Evolutionary conservation across 2,113 vertebrate species (phyloP).

Genomic region (Saiga tatarica): DNA sequence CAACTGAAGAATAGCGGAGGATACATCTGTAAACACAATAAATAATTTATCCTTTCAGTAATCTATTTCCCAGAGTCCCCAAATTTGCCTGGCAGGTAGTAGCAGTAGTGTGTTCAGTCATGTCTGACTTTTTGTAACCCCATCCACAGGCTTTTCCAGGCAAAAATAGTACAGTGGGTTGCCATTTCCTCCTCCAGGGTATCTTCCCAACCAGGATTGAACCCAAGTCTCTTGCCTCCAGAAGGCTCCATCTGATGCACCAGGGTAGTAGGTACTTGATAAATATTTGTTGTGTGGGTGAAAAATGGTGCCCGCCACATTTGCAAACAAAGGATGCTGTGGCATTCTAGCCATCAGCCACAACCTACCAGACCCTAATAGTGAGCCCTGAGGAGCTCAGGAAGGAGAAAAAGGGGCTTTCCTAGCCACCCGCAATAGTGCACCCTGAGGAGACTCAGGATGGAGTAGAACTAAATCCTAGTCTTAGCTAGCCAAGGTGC

Average conservation of each 20-base stretch:
- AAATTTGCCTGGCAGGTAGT: not conserved
- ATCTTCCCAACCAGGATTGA: not conserved
- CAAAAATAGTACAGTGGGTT: not conserved
- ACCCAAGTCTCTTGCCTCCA: not conserved
- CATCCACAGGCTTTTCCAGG: not conserved
- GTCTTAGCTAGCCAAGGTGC: not conserved
- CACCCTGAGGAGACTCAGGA: not conserved
- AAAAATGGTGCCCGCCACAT: not conserved
- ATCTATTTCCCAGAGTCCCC: not conserved
- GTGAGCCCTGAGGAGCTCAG: too few species aligned
- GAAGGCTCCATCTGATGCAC: not conserved
- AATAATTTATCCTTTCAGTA: not conserved
- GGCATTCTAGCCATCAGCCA: not conserved
- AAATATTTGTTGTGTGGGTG: not conserved
- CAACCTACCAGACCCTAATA: not conserved
- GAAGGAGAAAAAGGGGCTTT: not conserved
- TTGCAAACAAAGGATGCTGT: not conserved
- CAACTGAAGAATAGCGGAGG: not conserved
- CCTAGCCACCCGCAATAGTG: accelerated
- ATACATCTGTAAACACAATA: not conserved
- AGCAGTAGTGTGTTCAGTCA: not conserved
- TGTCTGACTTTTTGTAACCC: not conserved
- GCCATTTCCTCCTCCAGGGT: not conserved
- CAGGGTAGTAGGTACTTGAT: not conserved
- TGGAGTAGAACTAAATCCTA: not conserved